Percentiles rank a stretch among this genome's conserved stretches.
Conservation (phyloP, 2,113 vertebrate genomes). For the Drymodes brunneopygia region DNA sequence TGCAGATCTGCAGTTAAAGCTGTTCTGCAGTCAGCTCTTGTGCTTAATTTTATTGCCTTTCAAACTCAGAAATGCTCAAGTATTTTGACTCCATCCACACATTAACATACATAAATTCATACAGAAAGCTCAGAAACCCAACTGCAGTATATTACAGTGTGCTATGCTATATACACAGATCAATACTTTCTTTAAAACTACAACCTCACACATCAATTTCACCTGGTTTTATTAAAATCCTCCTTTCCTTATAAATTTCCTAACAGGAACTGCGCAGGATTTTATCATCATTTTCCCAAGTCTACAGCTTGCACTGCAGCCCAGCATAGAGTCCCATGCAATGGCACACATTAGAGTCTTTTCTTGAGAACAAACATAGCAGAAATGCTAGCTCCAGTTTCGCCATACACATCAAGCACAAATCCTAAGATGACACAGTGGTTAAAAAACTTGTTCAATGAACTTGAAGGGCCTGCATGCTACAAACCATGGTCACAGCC, state of each 20-base stretch:
- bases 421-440: neutral
- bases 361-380: neutral
- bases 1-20: neutral
- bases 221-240: neutral
- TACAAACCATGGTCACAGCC: neutral
- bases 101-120: neutral
- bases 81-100: neutral
- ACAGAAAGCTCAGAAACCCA: neutral
- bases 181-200: neutral
- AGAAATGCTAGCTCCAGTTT: neutral
- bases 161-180: neutral
- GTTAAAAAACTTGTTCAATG: neutral
- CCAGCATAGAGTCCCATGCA: neutral
- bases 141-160: neutral
- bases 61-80: neutral
- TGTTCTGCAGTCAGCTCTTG: neutral
- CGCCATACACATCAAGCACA: neutral
- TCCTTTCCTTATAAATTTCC: neutral
- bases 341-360: neutral
- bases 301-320: neutral
- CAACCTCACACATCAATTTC: neutral
- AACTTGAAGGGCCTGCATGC: neutral
- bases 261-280: neutral
- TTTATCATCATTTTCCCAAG: neutral
- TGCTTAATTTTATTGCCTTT: neutral